These are phyloP conservation scores for Stichodactyla mertensii DNA, from an alignment of 64 coral and sea anemone species.

Conservation along the genomic window DNA sequence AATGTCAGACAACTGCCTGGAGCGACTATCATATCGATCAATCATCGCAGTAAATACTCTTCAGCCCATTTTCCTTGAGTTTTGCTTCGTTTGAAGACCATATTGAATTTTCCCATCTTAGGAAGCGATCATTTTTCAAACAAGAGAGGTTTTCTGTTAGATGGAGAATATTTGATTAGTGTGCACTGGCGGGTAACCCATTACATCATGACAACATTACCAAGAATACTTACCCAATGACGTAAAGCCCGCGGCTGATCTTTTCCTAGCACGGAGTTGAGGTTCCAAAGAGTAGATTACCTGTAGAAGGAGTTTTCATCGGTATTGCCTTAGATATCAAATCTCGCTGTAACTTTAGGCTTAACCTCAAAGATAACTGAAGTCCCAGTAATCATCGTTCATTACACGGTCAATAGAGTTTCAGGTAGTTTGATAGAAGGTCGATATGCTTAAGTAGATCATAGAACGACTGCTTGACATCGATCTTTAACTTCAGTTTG, in stretches of 20 bases:
- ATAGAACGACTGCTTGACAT: neutral
- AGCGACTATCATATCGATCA: neutral
- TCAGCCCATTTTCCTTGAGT: neutral
- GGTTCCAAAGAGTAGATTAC: neutral
- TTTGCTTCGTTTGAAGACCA: neutral
- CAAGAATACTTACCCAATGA: conserved; percentile 23
- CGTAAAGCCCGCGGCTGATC: neutral
- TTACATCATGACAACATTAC: conserved; percentile 17
- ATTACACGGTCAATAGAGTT: conserved; percentile 10
- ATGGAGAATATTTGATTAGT: conserved; percentile 17
- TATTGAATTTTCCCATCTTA: neutral
- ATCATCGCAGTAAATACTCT: neutral
- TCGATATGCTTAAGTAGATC: neutral
- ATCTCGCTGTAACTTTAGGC: neutral
- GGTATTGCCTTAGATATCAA: neutral
- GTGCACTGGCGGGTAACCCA: conserved; percentile 16
- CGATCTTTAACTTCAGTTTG: neutral
- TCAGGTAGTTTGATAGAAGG: neutral
- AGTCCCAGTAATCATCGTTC: neutral
- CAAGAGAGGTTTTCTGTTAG: neutral
- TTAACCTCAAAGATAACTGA: neutral
- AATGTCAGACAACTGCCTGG: conserved; percentile 4
- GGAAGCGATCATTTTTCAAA: neutral
- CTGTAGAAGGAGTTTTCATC: neutral
- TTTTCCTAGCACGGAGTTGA: neutral